phyloP scores from a whole-genome alignment of 92 coral and sea anemone genomes.

The Pocillopora grandis region DNA sequence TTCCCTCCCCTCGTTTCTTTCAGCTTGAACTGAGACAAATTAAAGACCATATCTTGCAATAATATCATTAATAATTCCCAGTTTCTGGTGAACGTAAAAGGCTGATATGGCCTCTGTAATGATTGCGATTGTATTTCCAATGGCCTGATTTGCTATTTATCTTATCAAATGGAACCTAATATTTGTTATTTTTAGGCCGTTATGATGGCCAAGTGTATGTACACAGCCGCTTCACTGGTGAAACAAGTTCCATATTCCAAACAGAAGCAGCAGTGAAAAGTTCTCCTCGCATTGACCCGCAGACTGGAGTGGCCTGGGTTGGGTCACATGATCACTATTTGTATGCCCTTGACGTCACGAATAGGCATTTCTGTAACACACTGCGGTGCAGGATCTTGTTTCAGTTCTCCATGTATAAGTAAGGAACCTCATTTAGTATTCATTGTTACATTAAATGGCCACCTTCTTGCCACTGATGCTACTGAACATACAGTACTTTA shows the following conservation, averaged over 20 bases:
- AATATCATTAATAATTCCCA: too few species aligned
- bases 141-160: too few species aligned
- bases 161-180: too few species aligned
- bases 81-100: too few species aligned
- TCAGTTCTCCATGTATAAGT: constrained; percentile 79
- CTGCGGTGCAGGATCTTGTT: constrained; percentile 84
- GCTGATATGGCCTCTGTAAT: too few species aligned
- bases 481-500: constrained; percentile 45
- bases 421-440: constrained; percentile 65
- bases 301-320: constrained; percentile 84
- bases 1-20: not conserved
- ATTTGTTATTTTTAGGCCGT: constrained; percentile 58
- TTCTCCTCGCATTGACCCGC: constrained; percentile 80
- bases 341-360: constrained; percentile 72
- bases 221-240: constrained; percentile 62
- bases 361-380: constrained; percentile 51
- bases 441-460: constrained; percentile 71
- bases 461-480: constrained; percentile 60
- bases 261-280: constrained; percentile 85
- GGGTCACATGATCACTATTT: constrained; percentile 91
- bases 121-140: too few species aligned
- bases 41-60: too few species aligned
- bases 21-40: too few species aligned
- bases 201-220: constrained; percentile 96
- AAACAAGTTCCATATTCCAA: constrained; percentile 64